Conservation (phyloP, 2,888 invertebrate genomes). For the Ophion obscuratus region DNA sequence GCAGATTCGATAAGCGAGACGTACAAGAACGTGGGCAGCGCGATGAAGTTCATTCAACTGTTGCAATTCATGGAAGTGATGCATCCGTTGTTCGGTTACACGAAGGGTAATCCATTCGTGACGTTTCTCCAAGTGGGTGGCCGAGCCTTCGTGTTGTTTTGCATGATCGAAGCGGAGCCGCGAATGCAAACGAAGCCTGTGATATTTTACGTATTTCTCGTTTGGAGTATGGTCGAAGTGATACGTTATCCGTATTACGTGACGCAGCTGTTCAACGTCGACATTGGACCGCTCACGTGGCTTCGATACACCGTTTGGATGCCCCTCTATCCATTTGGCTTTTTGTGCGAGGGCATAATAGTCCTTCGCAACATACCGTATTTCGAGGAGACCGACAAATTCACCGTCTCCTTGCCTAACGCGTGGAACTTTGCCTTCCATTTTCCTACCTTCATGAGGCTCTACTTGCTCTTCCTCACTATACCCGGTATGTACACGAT, state of each 20-base stretch:
- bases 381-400: slow-evolving; percentile 93
- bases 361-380: slow-evolving; percentile 94
- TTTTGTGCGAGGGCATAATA: slow-evolving; percentile 93
- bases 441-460: slow-evolving; percentile 91
- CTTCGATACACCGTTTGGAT: slow-evolving; percentile 97
- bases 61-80: slow-evolving; percentile 94
- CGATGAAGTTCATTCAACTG: slow-evolving; percentile 92
- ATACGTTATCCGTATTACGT: slow-evolving; percentile 98
- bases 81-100: slow-evolving; percentile 95
- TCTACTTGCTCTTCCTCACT: slow-evolving; percentile 91
- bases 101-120: slow-evolving; percentile 90
- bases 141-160: slow-evolving; percentile 91
- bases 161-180: slow-evolving; percentile 93
- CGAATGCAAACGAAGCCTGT: slow-evolving; percentile 95
- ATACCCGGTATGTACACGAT: slow-evolving; percentile 91
- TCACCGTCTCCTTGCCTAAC: slow-evolving; percentile 92
- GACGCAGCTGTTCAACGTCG: slow-evolving; percentile 90
- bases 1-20: slow-evolving; percentile 88
- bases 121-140: slow-evolving; percentile 93
- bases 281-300: slow-evolving; percentile 93
- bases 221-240: slow-evolving; percentile 93
- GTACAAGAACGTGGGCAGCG: slow-evolving; percentile 90
- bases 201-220: slow-evolving; percentile 93
- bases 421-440: slow-evolving; percentile 94
- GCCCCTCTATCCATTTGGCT: slow-evolving; percentile 95